Evolutionary conservation across 2,797 vertebrate species (phyloP), one percentile per base, ranked within the genome.

Genomic region (Eulemur mongoz): DNA sequence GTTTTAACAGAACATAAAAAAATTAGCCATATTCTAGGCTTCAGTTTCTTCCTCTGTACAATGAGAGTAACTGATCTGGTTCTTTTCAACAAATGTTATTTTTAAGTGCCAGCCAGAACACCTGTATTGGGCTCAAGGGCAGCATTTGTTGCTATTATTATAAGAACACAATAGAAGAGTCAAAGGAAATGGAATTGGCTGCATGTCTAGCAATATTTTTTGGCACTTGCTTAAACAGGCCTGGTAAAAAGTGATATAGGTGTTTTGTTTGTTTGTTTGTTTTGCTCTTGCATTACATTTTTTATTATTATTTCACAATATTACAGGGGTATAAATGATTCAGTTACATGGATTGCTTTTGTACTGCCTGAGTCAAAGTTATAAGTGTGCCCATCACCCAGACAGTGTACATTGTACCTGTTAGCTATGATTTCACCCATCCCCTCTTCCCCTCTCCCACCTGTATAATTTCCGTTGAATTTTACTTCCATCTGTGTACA

Each of bases 171-270:
- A n/a, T 4, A 43, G 40, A 35, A 8, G 9, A 35, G 17, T 48
- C 5, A 25, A 30, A 61, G 38, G 20, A 80, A 32, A 48, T 45
- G 67, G 59, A 27, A 48, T 69, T 61, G 15, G 15, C 9, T 23
- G 4, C 38, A 27, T 5, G 13, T 61, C 54, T 67, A 40, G 32
- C 35, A 48, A 8, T 7, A 4, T 3, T 30, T 35, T 81, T 38
- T 35, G 18, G 40, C 38, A 2, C 22, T 73, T 32, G 3, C 18
- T 84, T 73, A 35, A 63, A 18, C 22, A 85, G 73, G 25, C 48
- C 4, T 78, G 0, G 0, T 63, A 20, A 73, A 79, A 79, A 88
- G 27, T 30, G 43, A 11, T 35, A 0, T 3, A 2, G 1, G 25
- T 6, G 14, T 63, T 50, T 22, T n/a, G 27, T 85, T 54, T 89